Evolutionary conservation across 2,888 invertebrate species (phyloP), one percentile per base, ranked within the genome.

Genomic region (Rhyacophila evoluta): DNA sequence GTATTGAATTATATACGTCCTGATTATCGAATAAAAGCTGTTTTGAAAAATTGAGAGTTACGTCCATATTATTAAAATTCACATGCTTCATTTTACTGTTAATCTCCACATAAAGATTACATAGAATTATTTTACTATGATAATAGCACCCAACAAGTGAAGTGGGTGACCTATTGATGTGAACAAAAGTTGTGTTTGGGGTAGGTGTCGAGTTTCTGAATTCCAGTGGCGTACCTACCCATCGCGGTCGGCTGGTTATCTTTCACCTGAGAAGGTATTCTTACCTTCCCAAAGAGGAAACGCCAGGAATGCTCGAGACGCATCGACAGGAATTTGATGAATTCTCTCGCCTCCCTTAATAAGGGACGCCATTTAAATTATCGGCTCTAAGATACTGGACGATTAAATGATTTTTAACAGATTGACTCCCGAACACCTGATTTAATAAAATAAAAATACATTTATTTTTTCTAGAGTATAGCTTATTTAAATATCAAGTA

Each of bases 281-380:
- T 55, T 55, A 55, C 25, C 55, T 15, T 55, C 19, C 55, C 19
- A 25, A 55, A 55, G 76, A 69, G 41, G 29, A 71, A 39, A 19
- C 38, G 76, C 5, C 28, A 19, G 37, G 71, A 76, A 76, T 76
- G 19, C 19, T 76, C 15, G 55, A 41, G 71, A 33, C 38, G 12
- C 33, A 15, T 25, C 39, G 5, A 25, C 28, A 71, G 71, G 76
- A 76, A 76, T 76, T 76, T 39, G 15, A 19, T 55, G 28, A 76
- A 76, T 76, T 76, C 25, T 76, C 76, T 37, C 69, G 37, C 36
- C 36, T 6, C 55, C 8, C 10, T 55, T 55, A 55, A 15, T 55
- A 55, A 55, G 25, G 25, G 10, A 55, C 8, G 25, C 25, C 10
- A 6, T 55, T 55, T 12, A 55, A 55, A 55, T 55, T 55, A 55